Percentiles rank a stretch among this genome's conserved stretches.
These are phyloP conservation scores for Patella pellucida DNA, from an alignment of 2,888 invertebrate species.

Conservation along the genomic window DNA sequence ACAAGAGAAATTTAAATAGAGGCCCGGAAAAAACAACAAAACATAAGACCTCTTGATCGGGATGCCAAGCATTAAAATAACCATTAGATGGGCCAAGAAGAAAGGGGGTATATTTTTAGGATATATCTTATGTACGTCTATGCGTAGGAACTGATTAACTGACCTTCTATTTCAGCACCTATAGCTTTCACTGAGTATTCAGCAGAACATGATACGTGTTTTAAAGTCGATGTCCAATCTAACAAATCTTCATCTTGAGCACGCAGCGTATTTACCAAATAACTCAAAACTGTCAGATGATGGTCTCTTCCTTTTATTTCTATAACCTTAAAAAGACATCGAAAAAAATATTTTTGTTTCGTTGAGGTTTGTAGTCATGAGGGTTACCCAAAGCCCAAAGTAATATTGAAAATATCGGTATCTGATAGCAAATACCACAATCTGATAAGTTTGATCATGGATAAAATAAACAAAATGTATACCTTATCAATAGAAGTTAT, in stretches of 20 bases:
- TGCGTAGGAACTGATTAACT: neutral
- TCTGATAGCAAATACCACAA: too few relatives aligned
- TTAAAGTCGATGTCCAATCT: slow-evolving; percentile 44
- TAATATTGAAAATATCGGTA: too few relatives aligned
- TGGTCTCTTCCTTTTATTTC: slow-evolving; percentile 47
- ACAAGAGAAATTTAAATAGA: neutral
- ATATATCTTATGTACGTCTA: neutral
- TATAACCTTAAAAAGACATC: slow-evolving; percentile 53
- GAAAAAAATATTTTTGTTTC: too few relatives aligned
- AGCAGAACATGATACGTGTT: slow-evolving; percentile 43
- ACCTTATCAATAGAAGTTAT: slow-evolving; percentile 56
- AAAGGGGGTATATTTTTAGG: too few relatives aligned
- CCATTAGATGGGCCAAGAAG: too few relatives aligned
- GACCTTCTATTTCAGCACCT: slow-evolving; percentile 53
- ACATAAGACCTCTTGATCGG: neutral
- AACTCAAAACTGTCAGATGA: slow-evolving; percentile 46
- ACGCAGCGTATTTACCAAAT: slow-evolving; percentile 46
- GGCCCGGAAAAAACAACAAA: slow-evolving; percentile 4
- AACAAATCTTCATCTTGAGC: slow-evolving; percentile 42
- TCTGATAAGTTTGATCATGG: too few relatives aligned
- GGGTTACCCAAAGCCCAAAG: too few relatives aligned
- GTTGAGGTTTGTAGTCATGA: neutral
- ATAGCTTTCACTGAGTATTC: slow-evolving; percentile 50
- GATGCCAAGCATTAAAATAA: neutral
- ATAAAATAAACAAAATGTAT: neutral